phyloP scores from a whole-genome alignment of 1,140 invertebrate species.

The Hylaeus anthracinus region DNA sequence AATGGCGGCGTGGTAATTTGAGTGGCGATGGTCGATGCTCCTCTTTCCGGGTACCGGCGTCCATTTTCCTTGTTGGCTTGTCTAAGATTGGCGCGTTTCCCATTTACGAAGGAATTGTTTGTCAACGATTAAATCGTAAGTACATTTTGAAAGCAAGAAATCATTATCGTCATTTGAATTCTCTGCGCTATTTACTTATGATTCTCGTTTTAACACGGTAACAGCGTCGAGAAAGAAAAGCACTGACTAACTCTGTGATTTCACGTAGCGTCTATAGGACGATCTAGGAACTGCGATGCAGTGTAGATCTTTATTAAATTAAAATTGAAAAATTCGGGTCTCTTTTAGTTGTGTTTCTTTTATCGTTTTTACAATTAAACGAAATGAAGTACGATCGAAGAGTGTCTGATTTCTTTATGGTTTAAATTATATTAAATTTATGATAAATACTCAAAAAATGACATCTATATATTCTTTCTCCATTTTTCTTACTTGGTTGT shows the following conservation, averaged over 20 bases:
- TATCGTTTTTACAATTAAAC: too few relatives aligned
- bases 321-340: neutral
- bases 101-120: constrained; percentile 40
- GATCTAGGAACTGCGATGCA: neutral
- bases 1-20: constrained; percentile 23
- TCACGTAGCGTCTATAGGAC: constrained; percentile 25
- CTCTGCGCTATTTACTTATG: too few relatives aligned
- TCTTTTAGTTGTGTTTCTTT: too few relatives aligned
- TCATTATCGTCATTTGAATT: neutral
- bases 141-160: neutral
- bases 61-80: constrained; percentile 72
- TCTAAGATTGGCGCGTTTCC: constrained; percentile 47
- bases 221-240: neutral
- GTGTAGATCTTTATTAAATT: neutral
- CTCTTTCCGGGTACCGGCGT: constrained; percentile 76
- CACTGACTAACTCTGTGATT: neutral
- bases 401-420: neutral
- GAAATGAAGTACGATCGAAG: neutral
- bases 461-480: neutral
- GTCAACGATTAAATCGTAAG: constrained; percentile 55
- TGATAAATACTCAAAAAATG: neutral
- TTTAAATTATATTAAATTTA: neutral
- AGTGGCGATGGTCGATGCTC: constrained; percentile 58
- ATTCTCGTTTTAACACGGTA: neutral
- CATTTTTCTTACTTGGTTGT: neutral